Evolutionary conservation across 2,113 vertebrate species (phyloP).

Genomic region (Equus przewalskii): DNA sequence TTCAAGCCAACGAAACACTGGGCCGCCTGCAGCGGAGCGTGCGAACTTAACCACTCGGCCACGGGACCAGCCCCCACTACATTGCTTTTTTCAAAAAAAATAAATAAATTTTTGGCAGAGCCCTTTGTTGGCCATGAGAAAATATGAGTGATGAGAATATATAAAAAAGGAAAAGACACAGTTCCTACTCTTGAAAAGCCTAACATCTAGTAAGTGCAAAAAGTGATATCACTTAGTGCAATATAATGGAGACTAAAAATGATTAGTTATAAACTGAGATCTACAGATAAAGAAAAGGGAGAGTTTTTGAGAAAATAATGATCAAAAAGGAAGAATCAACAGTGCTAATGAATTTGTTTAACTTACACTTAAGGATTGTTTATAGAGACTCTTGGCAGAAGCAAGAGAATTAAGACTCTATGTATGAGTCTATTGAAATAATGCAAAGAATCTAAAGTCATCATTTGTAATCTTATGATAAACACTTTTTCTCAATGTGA

Average conservation of each 20-base stretch:
- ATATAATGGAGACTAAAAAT: not conserved
- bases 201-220: not conserved
- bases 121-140: not conserved
- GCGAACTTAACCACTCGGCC: too few species aligned
- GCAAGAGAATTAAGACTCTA: not conserved
- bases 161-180: not conserved
- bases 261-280: not conserved
- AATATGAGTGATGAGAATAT: not conserved
- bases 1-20: too few species aligned
- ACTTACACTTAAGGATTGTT: not conserved
- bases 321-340: not conserved
- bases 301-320: not conserved
- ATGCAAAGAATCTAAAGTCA: not conserved
- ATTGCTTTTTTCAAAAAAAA: not conserved
- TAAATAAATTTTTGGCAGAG: not conserved
- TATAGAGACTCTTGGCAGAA: not conserved
- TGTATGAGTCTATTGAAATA: not conserved
- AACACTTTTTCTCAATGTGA: not conserved
- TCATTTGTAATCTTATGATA: not conserved
- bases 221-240: not conserved
- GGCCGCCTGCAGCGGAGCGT: too few species aligned
- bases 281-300: not conserved
- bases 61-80: not conserved
- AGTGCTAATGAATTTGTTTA: not conserved
- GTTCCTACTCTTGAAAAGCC: not conserved